phyloP scores from a whole-genome alignment of 2,888 invertebrate genomes.

The Chaetoderma sp. region DNA sequence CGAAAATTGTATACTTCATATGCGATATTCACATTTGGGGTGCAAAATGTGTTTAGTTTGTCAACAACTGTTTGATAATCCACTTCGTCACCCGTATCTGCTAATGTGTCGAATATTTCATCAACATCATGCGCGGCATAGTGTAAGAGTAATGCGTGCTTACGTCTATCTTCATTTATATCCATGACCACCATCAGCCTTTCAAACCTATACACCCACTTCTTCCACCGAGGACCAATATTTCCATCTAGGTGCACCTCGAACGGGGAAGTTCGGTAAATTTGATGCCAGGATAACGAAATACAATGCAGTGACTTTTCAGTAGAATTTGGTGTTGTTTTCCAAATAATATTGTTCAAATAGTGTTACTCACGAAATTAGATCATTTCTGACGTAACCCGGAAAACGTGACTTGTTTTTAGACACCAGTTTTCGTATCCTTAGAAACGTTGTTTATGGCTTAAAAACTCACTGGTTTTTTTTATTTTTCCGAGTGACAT shows the following conservation, averaged over 20 bases:
- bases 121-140: slow-evolving; percentile 3
- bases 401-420: too few species aligned
- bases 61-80: background rate
- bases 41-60: background rate
- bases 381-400: too few species aligned
- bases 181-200: slow-evolving; percentile 1
- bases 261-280: background rate
- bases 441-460: too few species aligned
- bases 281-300: background rate
- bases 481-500: too few species aligned
- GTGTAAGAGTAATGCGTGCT: background rate
- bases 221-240: slow-evolving; percentile 5
- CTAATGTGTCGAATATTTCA: slow-evolving; percentile 9
- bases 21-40: slow-evolving; percentile 4
- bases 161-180: background rate
- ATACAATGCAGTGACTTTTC: too few species aligned
- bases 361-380: too few species aligned
- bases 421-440: too few species aligned
- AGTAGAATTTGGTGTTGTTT: too few species aligned
- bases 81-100: background rate
- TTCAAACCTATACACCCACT: slow-evolving; percentile 7
- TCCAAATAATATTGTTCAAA: too few species aligned
- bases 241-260: background rate
- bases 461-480: too few species aligned
- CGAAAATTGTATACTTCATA: slow-evolving; percentile 5